Conservation (phyloP, 2,797 vertebrate species). For the Echiichthys vipera region DNA sequence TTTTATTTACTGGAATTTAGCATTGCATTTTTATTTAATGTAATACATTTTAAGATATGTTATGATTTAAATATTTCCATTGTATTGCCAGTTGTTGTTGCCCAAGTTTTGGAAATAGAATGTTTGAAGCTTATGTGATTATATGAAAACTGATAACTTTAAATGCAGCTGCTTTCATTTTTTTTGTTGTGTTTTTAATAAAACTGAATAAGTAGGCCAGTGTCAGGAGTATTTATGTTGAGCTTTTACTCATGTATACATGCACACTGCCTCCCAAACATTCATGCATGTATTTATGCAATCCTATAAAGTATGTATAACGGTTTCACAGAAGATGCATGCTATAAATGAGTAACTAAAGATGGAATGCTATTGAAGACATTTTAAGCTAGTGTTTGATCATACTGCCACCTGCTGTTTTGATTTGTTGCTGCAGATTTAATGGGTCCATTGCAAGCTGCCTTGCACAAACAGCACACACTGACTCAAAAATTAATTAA, state of each 20-base stretch:
- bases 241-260: not conserved
- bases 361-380: not conserved
- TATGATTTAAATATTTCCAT: constrained; percentile 43
- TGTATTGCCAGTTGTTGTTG: constrained; percentile 45
- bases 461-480: not conserved
- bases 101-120: constrained; percentile 33
- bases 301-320: not conserved
- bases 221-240: constrained; percentile 16
- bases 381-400: constrained; percentile 16
- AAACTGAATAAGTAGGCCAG: constrained; percentile 46
- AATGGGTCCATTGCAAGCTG: not conserved
- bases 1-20: constrained; percentile 26
- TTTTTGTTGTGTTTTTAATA: constrained; percentile 69
- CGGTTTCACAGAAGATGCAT: not conserved
- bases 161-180: constrained; percentile 56
- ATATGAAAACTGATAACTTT: constrained; percentile 53
- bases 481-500: constrained; percentile 69
- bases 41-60: constrained; percentile 38
- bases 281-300: constrained; percentile 19
- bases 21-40: constrained; percentile 44
- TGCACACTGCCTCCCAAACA: constrained; percentile 3
- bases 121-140: constrained; percentile 51
- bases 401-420: constrained; percentile 73
- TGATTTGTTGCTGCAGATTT: not conserved
- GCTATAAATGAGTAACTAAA: not conserved